Evolutionary conservation across 2,797 vertebrate genomes (phyloP).

Genomic region (Tangara arthus): DNA sequence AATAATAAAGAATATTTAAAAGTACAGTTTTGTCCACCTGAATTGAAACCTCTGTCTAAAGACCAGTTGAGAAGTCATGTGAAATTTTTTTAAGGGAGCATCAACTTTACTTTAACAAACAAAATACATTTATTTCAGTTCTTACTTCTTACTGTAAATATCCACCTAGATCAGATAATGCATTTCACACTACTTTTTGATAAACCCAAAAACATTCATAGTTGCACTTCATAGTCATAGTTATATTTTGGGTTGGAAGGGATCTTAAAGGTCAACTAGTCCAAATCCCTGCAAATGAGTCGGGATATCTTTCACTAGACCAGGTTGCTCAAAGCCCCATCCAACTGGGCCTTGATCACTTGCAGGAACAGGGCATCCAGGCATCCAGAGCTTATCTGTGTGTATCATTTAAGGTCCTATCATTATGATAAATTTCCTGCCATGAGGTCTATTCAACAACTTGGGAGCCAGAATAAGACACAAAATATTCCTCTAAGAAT

Average conservation of each 20-base stretch:
- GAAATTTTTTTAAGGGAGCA: not conserved
- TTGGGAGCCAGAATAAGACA: not conserved
- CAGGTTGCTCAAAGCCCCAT: not conserved
- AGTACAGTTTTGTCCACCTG: not conserved
- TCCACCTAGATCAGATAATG: not conserved
- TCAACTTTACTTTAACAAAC: not conserved
- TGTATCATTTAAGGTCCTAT: not conserved
- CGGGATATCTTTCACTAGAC: not conserved
- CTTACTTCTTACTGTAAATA: not conserved
- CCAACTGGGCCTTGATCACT: not conserved
- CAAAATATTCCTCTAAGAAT: not conserved
- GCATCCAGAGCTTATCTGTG: not conserved
- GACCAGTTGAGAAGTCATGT: not conserved
- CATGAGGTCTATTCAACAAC: not conserved
- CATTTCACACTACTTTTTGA: not conserved
- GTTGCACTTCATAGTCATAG: not conserved
- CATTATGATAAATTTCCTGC: not conserved
- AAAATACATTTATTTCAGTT: not conserved
- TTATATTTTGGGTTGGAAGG: not conserved
- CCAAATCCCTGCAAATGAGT: not conserved
- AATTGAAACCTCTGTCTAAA: not conserved
- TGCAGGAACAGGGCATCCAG: not conserved
- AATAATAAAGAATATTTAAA: not conserved
- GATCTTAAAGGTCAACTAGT: not conserved
- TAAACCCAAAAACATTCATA: not conserved